Evolutionary conservation across 2,888 invertebrate species (phyloP).

Genomic region (Agriopis marginaria): DNA sequence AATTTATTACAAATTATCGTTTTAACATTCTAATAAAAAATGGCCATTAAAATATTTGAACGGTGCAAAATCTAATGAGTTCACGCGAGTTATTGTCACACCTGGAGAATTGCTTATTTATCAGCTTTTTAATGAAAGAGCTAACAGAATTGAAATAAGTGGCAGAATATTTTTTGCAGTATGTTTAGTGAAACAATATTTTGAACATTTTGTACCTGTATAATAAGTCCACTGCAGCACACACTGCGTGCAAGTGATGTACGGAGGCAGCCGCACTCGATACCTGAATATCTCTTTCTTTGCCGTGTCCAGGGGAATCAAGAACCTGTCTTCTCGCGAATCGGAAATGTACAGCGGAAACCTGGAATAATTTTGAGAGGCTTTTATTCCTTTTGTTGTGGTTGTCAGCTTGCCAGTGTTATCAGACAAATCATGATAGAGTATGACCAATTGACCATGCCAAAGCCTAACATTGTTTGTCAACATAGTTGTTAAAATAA

Average conservation of each 20-base stretch:
- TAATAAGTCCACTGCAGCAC: slow-evolving; percentile 97
- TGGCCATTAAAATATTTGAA: slow-evolving; percentile 35
- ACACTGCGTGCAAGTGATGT: slow-evolving; percentile 94
- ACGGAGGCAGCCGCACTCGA: slow-evolving; percentile 92
- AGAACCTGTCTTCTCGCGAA: slow-evolving; percentile 89
- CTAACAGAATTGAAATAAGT: background rate
- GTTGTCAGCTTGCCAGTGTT: background rate
- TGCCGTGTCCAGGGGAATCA: slow-evolving; percentile 90
- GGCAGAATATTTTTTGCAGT: background rate
- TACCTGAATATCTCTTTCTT: slow-evolving; percentile 89
- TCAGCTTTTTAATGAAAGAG: slow-evolving; percentile 1
- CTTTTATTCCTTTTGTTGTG: too few species aligned
- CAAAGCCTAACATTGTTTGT: too few species aligned
- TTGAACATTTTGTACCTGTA: slow-evolving; percentile 85
- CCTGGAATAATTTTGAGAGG: slow-evolving; percentile 66
- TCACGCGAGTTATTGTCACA: slow-evolving; percentile 29
- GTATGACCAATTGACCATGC: too few species aligned
- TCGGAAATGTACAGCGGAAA: slow-evolving; percentile 91
- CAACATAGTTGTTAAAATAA: too few species aligned
- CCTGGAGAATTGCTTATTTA: background rate
- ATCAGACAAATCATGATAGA: background rate
- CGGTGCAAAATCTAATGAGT: slow-evolving; percentile 34
- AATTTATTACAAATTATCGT: slow-evolving; percentile 8
- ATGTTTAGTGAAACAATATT: background rate
- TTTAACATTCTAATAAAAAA: slow-evolving; percentile 19